Evolutionary conservation across 1,140 invertebrate species (phyloP), one percentile per base, ranked within the genome.

Genomic region (Bombus huntii): DNA sequence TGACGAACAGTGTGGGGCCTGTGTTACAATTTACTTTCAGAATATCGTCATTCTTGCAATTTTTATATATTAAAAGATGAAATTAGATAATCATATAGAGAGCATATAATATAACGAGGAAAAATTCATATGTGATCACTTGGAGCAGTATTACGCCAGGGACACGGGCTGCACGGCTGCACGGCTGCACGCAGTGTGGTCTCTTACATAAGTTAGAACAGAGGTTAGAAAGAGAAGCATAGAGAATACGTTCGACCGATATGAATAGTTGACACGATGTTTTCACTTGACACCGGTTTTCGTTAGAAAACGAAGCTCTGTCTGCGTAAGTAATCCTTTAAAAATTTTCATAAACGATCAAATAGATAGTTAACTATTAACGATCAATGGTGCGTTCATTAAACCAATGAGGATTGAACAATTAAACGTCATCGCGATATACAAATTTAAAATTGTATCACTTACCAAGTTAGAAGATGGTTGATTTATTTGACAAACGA

Each of bases 201-300:
- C 65, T 80, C 83, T 85, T 85, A 85, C 57, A 65, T 85, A 85
- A 85, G 77, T 47, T 1, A 22, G 9, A n/a, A 31, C 22, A 25
- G 18, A 10, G 22, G n/a, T 18, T 39, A 71, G 66, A 84, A 13
- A 68, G 22, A 72, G 76, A 79, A 44, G 53, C 18, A 74, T 34
- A 62, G 34, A 76, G 62, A 76, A 6, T 13, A 66, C 42, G 28
- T 22, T 34, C 78, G 28, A 15, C 39, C 25, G 71, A 3, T 70
- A 53, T 9, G 65, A 72, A 42, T 57, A 79, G 53, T 71, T 70
- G 37, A 78, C 47, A 22, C n/a, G 22, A 65, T 53, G 68, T 78
- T 70, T 53, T 78, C 66, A 65, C 18, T 34, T 42, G 81, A 68
- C 28, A 22, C 12, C 22, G 62, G 34, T 47, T 74, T 53, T 68